phyloP scores from a whole-genome alignment of 2,113 vertebrate species.

The Heterocephalus glaber region DNA sequence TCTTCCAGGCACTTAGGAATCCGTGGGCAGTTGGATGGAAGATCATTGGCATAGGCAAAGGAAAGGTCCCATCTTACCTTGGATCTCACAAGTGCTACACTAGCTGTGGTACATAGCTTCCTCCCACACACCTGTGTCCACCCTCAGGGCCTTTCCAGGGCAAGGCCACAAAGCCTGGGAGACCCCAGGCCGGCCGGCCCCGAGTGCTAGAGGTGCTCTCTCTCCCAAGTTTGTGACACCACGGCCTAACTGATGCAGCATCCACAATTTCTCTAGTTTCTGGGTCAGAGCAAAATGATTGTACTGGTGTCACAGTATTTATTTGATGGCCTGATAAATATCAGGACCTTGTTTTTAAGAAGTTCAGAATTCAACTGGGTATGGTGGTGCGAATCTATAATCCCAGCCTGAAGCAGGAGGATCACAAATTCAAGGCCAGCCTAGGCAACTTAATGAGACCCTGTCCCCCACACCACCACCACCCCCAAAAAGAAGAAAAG shows the following conservation, averaged over 20 bases:
- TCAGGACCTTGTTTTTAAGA: conserved; percentile 16
- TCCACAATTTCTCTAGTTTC: neutral
- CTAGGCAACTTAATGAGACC: neutral
- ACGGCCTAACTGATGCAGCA: neutral
- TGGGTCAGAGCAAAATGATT: conserved; percentile 53
- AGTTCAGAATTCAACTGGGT: neutral
- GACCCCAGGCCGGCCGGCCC: neutral
- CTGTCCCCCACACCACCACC: neutral
- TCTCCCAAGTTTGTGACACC: neutral
- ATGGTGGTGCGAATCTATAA: neutral
- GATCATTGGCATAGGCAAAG: neutral
- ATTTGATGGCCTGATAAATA: neutral
- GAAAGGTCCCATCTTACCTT: neutral
- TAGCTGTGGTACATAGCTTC: neutral
- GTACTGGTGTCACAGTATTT: neutral
- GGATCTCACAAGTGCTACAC: neutral
- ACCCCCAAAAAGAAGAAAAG: neutral
- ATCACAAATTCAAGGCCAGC: neutral
- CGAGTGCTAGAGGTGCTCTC: neutral
- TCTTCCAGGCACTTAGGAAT: neutral
- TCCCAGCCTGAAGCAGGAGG: neutral
- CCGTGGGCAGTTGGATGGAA: neutral
- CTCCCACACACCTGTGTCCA: neutral
- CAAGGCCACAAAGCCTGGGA: neutral
- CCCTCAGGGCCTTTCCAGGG: neutral